These are phyloP conservation scores for Leucania comma DNA, from an alignment of 2,888 invertebrate species.

Conservation along the genomic window DNA sequence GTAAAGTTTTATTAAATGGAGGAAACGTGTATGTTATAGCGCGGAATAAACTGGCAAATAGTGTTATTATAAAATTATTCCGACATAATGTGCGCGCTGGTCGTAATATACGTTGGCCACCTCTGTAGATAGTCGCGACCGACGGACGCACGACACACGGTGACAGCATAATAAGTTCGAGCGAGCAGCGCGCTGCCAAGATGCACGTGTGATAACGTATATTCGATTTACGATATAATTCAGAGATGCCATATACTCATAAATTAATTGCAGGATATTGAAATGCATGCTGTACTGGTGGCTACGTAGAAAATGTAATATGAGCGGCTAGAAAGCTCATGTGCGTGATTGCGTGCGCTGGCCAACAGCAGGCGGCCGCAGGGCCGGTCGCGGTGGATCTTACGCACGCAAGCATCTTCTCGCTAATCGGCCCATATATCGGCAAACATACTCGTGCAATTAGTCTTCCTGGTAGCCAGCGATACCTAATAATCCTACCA, in stretches of 20 bases:
- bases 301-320: conserved; percentile 51
- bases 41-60: conserved; percentile 34
- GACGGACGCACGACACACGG: conserved; percentile 78
- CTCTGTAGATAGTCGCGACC: conserved; percentile 70
- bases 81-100: conserved; percentile 70
- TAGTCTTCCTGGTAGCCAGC: conserved; percentile 83
- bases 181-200: conserved; percentile 71
- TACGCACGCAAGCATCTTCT: conserved; percentile 85
- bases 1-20: conserved; percentile 9
- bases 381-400: conserved; percentile 75
- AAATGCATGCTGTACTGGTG: conserved; percentile 51
- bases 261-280: conserved; percentile 43
- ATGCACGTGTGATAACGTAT: conserved; percentile 84
- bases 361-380: conserved; percentile 68
- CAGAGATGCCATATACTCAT: conserved; percentile 41
- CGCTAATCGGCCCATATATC: conserved; percentile 85
- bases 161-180: conserved; percentile 81
- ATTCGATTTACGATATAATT: conserved; percentile 74
- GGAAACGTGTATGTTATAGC: conserved; percentile 15
- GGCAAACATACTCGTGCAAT: conserved; percentile 81
- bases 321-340: conserved; percentile 70
- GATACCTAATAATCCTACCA: conserved; percentile 71
- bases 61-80: conserved; percentile 66
- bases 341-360: conserved; percentile 80
- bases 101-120: conserved; percentile 80